phyloP scores from a whole-genome alignment of 2,888 invertebrate species.

The Ornithoptera alexandrae region DNA sequence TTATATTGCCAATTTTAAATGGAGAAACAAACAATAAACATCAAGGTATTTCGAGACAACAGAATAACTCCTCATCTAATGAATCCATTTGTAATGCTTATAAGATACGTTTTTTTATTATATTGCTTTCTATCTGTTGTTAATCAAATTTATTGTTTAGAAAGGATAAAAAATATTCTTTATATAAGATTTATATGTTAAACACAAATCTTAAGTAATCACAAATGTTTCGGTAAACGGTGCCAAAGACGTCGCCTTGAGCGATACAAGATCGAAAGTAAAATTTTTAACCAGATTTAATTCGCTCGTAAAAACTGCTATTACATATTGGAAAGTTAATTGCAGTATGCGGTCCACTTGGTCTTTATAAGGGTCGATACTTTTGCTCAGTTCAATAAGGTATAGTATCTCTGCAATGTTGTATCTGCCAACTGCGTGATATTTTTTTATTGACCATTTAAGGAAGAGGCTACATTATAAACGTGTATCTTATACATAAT shows the following conservation, averaged over 20 bases:
- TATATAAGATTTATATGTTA: too few species aligned
- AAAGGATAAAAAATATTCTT: too few species aligned
- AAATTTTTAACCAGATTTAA: constrained; percentile 32
- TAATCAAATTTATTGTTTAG: too few species aligned
- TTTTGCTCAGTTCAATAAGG: constrained; percentile 27
- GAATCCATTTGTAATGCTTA: too few species aligned
- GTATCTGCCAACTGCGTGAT: constrained; percentile 26
- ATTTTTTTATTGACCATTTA: constrained; percentile 6
- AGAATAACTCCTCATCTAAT: too few species aligned
- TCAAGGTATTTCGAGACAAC: too few species aligned
- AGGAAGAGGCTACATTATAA: too few species aligned
- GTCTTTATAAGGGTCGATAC: constrained; percentile 24
- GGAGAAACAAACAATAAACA: too few species aligned
- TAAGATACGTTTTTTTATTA: too few species aligned
- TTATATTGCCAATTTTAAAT: too few species aligned
- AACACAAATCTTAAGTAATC: neutral
- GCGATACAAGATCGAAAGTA: constrained; percentile 35
- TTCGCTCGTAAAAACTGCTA: constrained; percentile 33
- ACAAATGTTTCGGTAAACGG: constrained; percentile 7
- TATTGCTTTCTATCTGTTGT: too few species aligned
- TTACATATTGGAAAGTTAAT: constrained; percentile 37
- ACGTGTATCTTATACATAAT: too few species aligned
- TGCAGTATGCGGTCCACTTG: constrained; percentile 28
- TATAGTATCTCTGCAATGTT: constrained; percentile 25
- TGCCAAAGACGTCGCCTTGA: constrained; percentile 16